Percentiles rank a stretch among this genome's conserved stretches.
Conservation (phyloP, 2,113 vertebrate species). For the Pipra filicauda region DNA sequence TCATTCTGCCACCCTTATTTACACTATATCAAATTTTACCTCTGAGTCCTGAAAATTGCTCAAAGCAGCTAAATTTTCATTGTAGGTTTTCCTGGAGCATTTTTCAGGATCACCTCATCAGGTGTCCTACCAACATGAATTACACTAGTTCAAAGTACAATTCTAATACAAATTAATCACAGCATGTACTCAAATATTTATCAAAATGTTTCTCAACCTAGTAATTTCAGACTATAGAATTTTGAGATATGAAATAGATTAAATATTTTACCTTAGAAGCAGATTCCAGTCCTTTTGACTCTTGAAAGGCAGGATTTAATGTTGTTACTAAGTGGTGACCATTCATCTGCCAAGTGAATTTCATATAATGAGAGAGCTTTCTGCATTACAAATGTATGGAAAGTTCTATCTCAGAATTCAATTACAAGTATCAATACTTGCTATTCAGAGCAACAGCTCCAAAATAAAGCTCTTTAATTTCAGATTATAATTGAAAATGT, state of each 20-base stretch:
- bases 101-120: background rate
- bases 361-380: constrained; percentile 79
- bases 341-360: constrained; percentile 79
- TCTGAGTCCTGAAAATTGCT: background rate
- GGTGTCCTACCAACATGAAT: background rate
- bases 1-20: background rate
- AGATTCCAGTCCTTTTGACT: constrained; percentile 76
- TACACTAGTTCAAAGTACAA: background rate
- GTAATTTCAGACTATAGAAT: constrained; percentile 26
- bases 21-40: background rate
- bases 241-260: constrained; percentile 17
- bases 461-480: constrained; percentile 62
- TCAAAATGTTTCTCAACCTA: constrained; percentile 20
- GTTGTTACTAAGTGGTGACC: constrained; percentile 72
- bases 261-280: constrained; percentile 75
- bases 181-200: constrained; percentile 19
- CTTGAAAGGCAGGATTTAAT: constrained; percentile 78
- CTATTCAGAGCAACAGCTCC: constrained; percentile 36
- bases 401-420: constrained; percentile 38
- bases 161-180: constrained; percentile 22
- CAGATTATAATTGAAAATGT: constrained; percentile 58
- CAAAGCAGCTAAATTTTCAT: background rate
- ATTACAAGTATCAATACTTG: constrained; percentile 59
- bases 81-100: background rate
- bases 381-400: constrained; percentile 54